These are phyloP conservation scores for Hyalella azteca DNA, from an alignment of 2,888 invertebrate species.

Conservation along the genomic window DNA sequence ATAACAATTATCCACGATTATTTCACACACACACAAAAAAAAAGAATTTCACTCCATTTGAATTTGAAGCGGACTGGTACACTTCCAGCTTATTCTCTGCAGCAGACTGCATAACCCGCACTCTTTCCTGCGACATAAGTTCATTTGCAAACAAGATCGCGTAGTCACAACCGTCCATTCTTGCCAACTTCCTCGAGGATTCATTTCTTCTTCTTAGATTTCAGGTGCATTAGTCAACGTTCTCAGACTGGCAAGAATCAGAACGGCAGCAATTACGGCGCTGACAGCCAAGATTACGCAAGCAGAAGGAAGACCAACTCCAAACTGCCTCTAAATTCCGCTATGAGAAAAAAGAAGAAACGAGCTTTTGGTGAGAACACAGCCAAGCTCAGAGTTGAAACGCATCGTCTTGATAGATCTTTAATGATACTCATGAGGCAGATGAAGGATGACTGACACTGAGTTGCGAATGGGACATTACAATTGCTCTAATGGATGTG, in stretches of 20 bases:
- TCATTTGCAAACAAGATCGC: not conserved
- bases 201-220: conserved; percentile 33
- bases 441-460: not conserved
- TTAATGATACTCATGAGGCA: not conserved
- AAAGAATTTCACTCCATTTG: no score
- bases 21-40: no score
- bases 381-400: not conserved
- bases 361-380: not conserved
- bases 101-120: no score
- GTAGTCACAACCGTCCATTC: not conserved
- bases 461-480: no score
- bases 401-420: not conserved
- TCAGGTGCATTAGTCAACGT: conserved; percentile 27
- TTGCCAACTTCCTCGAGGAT: not conserved
- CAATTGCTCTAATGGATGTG: no score
- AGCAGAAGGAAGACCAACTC: conserved; percentile 11
- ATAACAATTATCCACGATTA: no score
- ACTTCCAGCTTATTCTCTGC: no score
- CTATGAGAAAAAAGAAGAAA: not conserved
- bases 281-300: conserved; percentile 20
- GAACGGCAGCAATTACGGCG: conserved; percentile 33
- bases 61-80: no score
- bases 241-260: conserved; percentile 30
- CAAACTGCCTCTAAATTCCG: not conserved
- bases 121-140: not conserved